A percentile compares a stretch with the other conserved stretches of the same genome.
Conservation (phyloP, 2,113 vertebrate genomes). For the Sorex araneus region DNA sequence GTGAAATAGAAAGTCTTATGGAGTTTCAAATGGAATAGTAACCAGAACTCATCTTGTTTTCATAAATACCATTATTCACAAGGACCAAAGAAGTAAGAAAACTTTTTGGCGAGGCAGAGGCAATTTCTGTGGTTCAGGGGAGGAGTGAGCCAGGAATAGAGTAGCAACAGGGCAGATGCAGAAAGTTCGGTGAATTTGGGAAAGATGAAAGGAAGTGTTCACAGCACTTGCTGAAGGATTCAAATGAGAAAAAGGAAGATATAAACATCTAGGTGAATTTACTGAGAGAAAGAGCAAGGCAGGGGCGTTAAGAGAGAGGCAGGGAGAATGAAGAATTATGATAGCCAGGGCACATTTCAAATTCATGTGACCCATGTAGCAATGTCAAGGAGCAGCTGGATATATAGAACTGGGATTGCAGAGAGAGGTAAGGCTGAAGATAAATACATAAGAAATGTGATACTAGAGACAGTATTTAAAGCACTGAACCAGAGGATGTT, state of each 20-base stretch:
- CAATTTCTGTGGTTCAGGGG: not conserved
- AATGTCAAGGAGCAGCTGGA: conserved; percentile 6
- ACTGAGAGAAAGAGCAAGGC: not conserved
- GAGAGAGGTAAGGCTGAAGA: conserved; percentile 44
- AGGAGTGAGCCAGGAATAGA: too few relatives aligned
- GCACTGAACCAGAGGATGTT: not conserved
- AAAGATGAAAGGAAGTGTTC: not conserved
- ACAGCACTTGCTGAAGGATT: not conserved
- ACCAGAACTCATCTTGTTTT: conserved; percentile 17
- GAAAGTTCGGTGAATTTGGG: not conserved
- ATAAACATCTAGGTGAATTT: not conserved
- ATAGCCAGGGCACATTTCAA: not conserved
- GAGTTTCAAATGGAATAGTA: not conserved
- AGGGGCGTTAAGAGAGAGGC: not conserved
- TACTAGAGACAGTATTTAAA: not conserved
- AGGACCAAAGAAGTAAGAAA: not conserved
- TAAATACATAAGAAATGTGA: conserved; percentile 39
- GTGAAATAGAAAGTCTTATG: not conserved
- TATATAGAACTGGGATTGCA: conserved; percentile 20
- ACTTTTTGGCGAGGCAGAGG: not conserved
- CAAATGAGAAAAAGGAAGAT: not conserved
- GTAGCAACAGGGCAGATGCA: not conserved
- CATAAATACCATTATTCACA: not conserved
- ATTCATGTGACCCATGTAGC: not conserved
- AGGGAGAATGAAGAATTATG: not conserved